Evolutionary conservation across 2,797 vertebrate species (phyloP), one percentile per base, ranked within the genome.

Genomic region (Carduelis carduelis): DNA sequence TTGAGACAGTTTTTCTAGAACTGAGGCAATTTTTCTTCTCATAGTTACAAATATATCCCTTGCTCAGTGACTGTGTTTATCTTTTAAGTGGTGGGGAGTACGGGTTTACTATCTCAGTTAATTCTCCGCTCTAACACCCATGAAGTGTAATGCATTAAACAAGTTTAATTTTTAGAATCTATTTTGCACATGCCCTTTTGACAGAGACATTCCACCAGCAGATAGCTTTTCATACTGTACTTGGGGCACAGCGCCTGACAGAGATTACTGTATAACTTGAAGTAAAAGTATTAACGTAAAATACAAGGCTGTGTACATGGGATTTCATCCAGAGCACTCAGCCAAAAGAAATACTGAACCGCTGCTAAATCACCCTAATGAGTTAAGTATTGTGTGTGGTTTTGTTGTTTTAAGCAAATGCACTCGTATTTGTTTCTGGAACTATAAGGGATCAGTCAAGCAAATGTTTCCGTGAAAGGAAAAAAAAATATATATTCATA

Each of bases 361-460:
- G 3, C 56, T 0, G 5, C 78, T 94, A 88, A 96, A 89, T 95
- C 85, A 91, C 93, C 83, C 47, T 79, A 88, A 93, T 81, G 93
- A 92, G 71, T 93, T 95, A 90, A 96, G 89, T 88, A 87, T 65
- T 82, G 76, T 89, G 81, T 83, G 87, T 88, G 70, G 90, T 55
- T 96, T 94, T 97, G 91, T 96, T 94, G 94, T 90, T 94, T 93
- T 79, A 95, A 95, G 95, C 79, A 91, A 96, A 91, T 83, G 77
- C 57, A 74, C 85, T 95, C 4, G 2, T 92, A 83, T 96, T 89
- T 96, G 93, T 96, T 96, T 96, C 89, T 86, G 71, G 91, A 95
- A 70, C 91, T 89, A 26, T 52, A 80, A 71, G 63, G 75, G 46
- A 64, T 89, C 79, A 86, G 79, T 93, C 92, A 84, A 84, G 83